phyloP scores from a whole-genome alignment of 2,113 vertebrate species.

The Clarias batrachus region DNA sequence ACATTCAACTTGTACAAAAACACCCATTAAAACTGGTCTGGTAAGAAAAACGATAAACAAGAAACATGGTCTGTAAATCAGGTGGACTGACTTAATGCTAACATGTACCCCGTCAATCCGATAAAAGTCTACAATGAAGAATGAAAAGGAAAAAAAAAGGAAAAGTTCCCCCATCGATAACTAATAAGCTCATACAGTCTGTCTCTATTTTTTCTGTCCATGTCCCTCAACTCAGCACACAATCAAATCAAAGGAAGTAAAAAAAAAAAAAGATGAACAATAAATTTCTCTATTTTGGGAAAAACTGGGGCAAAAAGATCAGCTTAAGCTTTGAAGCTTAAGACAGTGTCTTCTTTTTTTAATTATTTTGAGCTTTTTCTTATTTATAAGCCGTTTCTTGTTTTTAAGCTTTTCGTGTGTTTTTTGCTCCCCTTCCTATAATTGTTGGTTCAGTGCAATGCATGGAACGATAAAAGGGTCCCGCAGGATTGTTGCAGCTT shows the following conservation, averaged over 20 bases:
- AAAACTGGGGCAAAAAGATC: constrained; percentile 67
- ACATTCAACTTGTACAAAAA: constrained; percentile 53
- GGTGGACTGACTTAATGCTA: constrained; percentile 25
- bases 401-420: constrained; percentile 53
- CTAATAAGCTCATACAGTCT: constrained; percentile 55
- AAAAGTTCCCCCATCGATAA: constrained; percentile 60
- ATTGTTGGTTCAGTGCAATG: constrained; percentile 91
- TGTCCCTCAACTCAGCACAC: constrained; percentile 61
- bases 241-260: constrained; percentile 50
- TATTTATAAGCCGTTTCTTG: constrained; percentile 65
- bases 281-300: constrained; percentile 60
- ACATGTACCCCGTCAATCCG: constrained; percentile 29
- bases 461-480: constrained; percentile 83
- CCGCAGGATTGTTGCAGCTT: constrained; percentile 56
- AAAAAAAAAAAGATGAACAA: constrained; percentile 76
- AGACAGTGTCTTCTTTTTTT: constrained; percentile 49
- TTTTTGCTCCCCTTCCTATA: constrained; percentile 68
- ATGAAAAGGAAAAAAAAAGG: constrained; percentile 45
- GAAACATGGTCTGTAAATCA: constrained; percentile 48
- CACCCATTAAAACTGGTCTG: constrained; percentile 47
- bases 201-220: constrained; percentile 54
- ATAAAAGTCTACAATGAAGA: constrained; percentile 46
- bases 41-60: constrained; percentile 50
- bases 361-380: constrained; percentile 70
- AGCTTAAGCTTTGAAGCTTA: constrained; percentile 75